Base-by-base conservation (phyloP, 2,888 invertebrate species). In the Cheilosia vernalis region DNA sequence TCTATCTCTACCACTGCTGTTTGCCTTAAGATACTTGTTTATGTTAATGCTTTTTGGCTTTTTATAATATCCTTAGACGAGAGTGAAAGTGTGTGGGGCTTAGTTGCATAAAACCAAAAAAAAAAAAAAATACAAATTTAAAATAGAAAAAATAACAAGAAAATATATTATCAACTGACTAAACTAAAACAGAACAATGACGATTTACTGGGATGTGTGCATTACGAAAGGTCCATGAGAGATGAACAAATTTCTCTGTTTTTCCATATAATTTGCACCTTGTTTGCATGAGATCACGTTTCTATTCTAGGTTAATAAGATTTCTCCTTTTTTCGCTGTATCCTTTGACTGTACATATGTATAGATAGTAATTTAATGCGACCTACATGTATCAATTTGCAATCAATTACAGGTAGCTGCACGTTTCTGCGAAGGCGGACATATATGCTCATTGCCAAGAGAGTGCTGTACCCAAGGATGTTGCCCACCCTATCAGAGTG, bases 391-490 rank as follows among this genome's bases (percentile, higher is more conserved):
- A 47, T 55, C 42, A 66, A 60, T 80, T 88, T 67, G 55, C 73
- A 81, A 84, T 76, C 69, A 87, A 79, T 89, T 88, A 33, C 92
- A 94, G 92, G 92, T 93, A 72, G 91, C 93, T 80, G 94, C 93
- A 88, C 92, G 95, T 91, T 93, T 93, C 91, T 94, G 94, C 90
- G 93, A 94, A 88, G 95, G 95, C 88, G 95, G 95, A 70, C 94
- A 94, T 88, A 93, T 94, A 87, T 96, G 96, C 90, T 95, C 95
- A 83, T 93, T 95, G 88, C 95, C 95, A 87, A 95, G 96, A 93
- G 94, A 95, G 90, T 96, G 96, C 92, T 97, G 96, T 92, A 95
- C 92, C 21, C 92, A 92, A 89, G 94, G 94, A n/a, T 95, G 94
- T 93, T 95, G 94, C 91, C 93, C 92, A 44, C 91, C 93, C 19